Evolutionary conservation across 2,888 invertebrate genomes (phyloP).

Genomic region (Kryphioiulus occultus): DNA sequence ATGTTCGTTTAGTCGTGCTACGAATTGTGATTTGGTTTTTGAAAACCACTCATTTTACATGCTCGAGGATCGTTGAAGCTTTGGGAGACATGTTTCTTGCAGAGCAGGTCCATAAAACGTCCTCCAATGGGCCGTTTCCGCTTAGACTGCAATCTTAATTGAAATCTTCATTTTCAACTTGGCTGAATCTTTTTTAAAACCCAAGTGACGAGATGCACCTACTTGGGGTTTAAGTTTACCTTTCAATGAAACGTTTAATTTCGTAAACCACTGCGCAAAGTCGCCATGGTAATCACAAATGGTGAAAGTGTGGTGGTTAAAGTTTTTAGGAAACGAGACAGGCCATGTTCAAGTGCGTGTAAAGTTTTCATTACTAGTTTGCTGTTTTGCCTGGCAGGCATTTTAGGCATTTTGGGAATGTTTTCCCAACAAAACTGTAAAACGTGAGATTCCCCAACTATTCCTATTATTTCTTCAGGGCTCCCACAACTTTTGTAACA

Average conservation of each 20-base stretch:
- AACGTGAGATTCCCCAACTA: too few relatives aligned
- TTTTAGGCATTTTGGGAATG: too few relatives aligned
- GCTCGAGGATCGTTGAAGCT: not conserved
- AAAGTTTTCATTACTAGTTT: too few relatives aligned
- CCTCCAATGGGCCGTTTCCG: not conserved
- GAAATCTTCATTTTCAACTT: constrained; percentile 24
- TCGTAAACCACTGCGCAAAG: not conserved
- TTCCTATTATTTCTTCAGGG: too few relatives aligned
- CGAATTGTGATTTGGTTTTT: not conserved
- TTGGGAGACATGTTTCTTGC: not conserved
- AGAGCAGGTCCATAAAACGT: not conserved
- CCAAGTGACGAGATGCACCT: not conserved
- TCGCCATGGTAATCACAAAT: not conserved
- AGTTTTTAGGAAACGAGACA: not conserved
- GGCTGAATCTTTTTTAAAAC: not conserved
- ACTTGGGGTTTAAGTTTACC: not conserved
- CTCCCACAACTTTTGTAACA: too few relatives aligned
- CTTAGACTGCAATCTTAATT: constrained; percentile 9
- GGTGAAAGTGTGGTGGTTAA: not conserved
- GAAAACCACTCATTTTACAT: not conserved
- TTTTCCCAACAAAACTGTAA: too few relatives aligned
- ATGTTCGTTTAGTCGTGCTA: not conserved
- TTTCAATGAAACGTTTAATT: constrained; percentile 8
- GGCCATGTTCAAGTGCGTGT: too few relatives aligned
- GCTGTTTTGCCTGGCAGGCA: too few relatives aligned